Conservation (phyloP, 2,113 vertebrate species). For the Xiphophorus couchianus region DNA sequence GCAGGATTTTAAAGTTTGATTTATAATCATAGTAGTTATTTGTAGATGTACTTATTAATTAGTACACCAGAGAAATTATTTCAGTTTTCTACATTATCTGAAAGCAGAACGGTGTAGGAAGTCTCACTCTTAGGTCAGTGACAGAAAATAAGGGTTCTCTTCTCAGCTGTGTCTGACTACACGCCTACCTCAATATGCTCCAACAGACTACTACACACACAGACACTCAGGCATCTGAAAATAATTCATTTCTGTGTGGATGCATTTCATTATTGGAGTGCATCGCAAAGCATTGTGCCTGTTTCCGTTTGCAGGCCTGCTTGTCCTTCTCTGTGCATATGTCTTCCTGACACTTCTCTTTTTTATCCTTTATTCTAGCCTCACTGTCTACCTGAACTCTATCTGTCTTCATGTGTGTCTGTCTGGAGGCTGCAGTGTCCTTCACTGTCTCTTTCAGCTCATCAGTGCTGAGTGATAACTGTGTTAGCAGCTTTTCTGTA, state of each 20-base stretch:
- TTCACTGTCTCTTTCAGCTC: constrained; percentile 60
- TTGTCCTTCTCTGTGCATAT: constrained; percentile 56
- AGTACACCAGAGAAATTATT: constrained; percentile 18
- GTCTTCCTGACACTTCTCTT: constrained; percentile 33
- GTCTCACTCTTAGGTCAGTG: constrained; percentile 28
- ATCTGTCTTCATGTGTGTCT: constrained; percentile 57
- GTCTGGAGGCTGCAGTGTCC: constrained; percentile 48
- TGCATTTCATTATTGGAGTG: constrained; percentile 60
- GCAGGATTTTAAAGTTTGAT: neutral
- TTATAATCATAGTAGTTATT: constrained; percentile 2
- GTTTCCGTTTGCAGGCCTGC: constrained; percentile 25
- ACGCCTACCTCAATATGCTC: constrained; percentile 61
- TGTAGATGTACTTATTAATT: constrained; percentile 28
- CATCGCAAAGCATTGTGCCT: constrained; percentile 33
- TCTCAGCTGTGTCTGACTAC: constrained; percentile 55
- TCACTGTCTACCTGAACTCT: constrained; percentile 49
- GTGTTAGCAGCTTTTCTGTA: constrained; percentile 60
- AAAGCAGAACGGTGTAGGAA: constrained; percentile 39
- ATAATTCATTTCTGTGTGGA: constrained; percentile 55
- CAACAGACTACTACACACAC: constrained; percentile 41
- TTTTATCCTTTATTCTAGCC: constrained; percentile 21
- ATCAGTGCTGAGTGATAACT: constrained; percentile 66
- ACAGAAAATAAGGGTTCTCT: constrained; percentile 56
- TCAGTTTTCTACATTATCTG: constrained; percentile 37
- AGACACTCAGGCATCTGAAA: constrained; percentile 36